Evolutionary conservation across 2,888 invertebrate genomes (phyloP).

Genomic region (Cheilosia soror): DNA sequence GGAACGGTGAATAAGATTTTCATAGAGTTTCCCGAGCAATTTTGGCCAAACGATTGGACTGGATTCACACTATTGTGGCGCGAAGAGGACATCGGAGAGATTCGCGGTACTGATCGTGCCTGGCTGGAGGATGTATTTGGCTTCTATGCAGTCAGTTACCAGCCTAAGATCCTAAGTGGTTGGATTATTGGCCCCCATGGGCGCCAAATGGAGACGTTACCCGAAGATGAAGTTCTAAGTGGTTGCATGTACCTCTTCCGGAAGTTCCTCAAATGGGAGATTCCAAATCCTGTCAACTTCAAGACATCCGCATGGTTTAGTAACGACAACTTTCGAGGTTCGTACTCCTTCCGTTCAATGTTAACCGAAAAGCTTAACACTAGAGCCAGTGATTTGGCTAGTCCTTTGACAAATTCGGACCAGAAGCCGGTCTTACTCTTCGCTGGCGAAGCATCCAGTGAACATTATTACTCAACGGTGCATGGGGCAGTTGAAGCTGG

Average conservation of each 20-base stretch:
- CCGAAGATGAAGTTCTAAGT: conserved; percentile 84
- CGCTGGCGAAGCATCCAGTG: conserved; percentile 89
- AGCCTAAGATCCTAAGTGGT: conserved; percentile 87
- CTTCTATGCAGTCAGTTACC: conserved; percentile 87
- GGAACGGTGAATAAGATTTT: conserved; percentile 88
- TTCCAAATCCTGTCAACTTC: conserved; percentile 80
- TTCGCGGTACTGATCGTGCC: conserved; percentile 80
- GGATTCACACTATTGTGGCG: conserved; percentile 87
- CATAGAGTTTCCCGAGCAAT: conserved; percentile 85
- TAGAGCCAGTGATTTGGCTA: conserved; percentile 85
- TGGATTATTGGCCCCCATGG: conserved; percentile 89
- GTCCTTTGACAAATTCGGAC: conserved; percentile 78
- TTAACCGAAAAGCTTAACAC: conserved; percentile 85
- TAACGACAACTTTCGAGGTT: conserved; percentile 86
- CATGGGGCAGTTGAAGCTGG: conserved; percentile 91
- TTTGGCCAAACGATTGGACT: conserved; percentile 85
- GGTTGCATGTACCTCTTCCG: conserved; percentile 82
- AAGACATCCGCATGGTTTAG: conserved; percentile 87
- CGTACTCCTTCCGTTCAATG: conserved; percentile 88
- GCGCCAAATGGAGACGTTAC: conserved; percentile 86
- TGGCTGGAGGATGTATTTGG: conserved; percentile 89
- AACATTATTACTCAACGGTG: conserved; percentile 87
- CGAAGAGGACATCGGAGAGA: conserved; percentile 83
- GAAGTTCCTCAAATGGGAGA: conserved; percentile 81
- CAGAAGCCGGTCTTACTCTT: conserved; percentile 86